Evolutionary conservation across 1,140 invertebrate genomes (phyloP), one percentile per base, ranked within the genome.

Genomic region (Plutomurus gul): DNA sequence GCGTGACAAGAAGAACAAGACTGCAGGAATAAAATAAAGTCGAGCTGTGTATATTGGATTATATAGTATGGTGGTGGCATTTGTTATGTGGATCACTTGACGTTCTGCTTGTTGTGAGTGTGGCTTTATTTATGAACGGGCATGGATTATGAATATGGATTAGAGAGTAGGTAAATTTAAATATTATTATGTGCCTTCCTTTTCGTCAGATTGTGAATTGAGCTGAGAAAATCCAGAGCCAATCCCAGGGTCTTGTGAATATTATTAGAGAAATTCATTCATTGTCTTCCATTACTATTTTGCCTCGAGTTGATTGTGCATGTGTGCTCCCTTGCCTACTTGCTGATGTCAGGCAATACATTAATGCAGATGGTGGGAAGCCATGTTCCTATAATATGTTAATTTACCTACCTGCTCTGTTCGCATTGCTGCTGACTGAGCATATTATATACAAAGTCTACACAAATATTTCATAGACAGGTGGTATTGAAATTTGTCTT

Each of bases 231-330:
- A 65, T 65, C 27, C 56, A 65, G 56, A 65, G 27, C 56, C 56
- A 65, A 65, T 65, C 56, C 56, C 56, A 13, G 56, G 36, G 13
- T 65, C 36, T 25, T 65, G 56, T 65, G 56, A 65, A 65, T 65
- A 65, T 65, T 65, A 65, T 65, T 65, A 65, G 56, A 65, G 30
- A 65, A 65, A 65, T 65, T 65, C 56, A 65, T 65, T 65, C 56
- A 65, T 65, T 65, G 56, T 65, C 56, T 65, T 65, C 56, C 56
- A 65, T 65, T 65, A 65, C 56, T 65, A 65, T 65, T 65, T 65
- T 8, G 56, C 56, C 56, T 65, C 56, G 56, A 65, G 56, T 65
- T 65, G 56, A 65, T 10, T 65, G 27, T 60, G 25, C 51, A 60
- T 56, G 56, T 65, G 56, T 25, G 51, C 51, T n/a, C n/a, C 8